These are phyloP conservation scores for Drosophila willistoni DNA, from an alignment of 1,140 invertebrate species.

Conservation along the genomic window DNA sequence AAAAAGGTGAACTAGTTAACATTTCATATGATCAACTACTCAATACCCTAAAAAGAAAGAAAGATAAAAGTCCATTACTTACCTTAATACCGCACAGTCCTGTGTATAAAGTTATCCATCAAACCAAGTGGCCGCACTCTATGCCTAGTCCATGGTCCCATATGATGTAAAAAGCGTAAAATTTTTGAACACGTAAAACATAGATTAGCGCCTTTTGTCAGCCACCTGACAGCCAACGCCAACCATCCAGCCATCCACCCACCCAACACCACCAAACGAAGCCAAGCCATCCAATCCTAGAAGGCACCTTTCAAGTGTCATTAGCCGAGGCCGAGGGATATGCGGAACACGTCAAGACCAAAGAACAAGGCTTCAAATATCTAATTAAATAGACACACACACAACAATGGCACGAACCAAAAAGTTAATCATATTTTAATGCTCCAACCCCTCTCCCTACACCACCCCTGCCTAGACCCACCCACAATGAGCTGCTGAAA, in stretches of 20 bases:
- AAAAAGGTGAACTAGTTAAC: neutral
- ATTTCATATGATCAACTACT: neutral
- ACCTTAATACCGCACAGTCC: neutral
- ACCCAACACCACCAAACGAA: no score
- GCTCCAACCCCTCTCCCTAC: slow-evolving; percentile 57
- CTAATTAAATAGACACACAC: slow-evolving; percentile 71
- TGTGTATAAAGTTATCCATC: neutral
- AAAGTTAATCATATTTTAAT: slow-evolving; percentile 80
- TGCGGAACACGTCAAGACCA: slow-evolving; percentile 21
- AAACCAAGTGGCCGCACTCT: neutral
- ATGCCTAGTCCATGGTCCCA: neutral
- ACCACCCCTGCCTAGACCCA: no score
- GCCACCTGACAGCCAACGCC: slow-evolving; percentile 16
- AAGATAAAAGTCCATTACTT: neutral
- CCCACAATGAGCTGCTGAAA: neutral
- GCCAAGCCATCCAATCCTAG: slow-evolving; percentile 2
- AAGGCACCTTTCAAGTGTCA: slow-evolving; percentile 52
- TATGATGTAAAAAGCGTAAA: slow-evolving; percentile 61
- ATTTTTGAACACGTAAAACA: slow-evolving; percentile 72
- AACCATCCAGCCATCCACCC: neutral
- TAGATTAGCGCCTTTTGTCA: slow-evolving; percentile 77
- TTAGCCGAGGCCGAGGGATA: slow-evolving; percentile 62
- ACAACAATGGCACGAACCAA: slow-evolving; percentile 68
- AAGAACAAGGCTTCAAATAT: slow-evolving; percentile 37
- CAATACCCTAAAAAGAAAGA: slow-evolving; percentile 12